Evolutionary conservation across 2,113 vertebrate species (phyloP).

Genomic region (Ptilorrhoa leucosticta): DNA sequence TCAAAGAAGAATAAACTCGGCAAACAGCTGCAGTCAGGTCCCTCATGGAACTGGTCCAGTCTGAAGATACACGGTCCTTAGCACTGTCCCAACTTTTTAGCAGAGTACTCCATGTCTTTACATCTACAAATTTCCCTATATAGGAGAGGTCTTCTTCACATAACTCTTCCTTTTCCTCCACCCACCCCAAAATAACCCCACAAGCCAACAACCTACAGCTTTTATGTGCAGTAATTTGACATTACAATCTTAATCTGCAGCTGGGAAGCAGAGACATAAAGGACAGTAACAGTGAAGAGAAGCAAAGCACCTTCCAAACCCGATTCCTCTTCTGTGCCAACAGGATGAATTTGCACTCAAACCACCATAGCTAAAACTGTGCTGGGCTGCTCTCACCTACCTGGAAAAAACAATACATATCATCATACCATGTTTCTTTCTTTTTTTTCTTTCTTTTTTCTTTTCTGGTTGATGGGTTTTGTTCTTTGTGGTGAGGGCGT

Average conservation of each 20-base stretch:
- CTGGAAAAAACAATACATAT: not conserved
- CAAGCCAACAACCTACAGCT: not conserved
- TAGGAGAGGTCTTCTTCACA: not conserved
- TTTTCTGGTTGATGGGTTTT: not conserved
- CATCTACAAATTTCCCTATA: not conserved
- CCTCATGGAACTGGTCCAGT: not conserved
- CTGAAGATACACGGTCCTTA: not conserved
- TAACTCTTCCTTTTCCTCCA: not conserved
- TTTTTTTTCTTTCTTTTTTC: not conserved
- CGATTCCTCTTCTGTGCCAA: not conserved
- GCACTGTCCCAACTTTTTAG: not conserved
- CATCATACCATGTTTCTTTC: not conserved
- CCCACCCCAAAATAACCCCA: not conserved
- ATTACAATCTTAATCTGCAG: not conserved
- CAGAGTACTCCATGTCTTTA: not conserved
- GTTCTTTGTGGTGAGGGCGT: not conserved
- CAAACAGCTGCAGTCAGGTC: not conserved
- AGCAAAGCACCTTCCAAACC: not conserved
- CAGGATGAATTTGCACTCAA: not conserved
- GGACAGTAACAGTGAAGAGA: not conserved
- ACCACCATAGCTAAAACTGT: not conserved
- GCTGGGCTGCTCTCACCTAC: not conserved
- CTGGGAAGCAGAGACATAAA: not conserved
- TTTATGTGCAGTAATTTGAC: not conserved
- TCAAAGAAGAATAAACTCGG: not conserved